Percentiles rank a stretch among this genome's conserved stretches.
phyloP scores from a whole-genome alignment of 2,113 vertebrate species.

The Empidonax alnorum region DNA sequence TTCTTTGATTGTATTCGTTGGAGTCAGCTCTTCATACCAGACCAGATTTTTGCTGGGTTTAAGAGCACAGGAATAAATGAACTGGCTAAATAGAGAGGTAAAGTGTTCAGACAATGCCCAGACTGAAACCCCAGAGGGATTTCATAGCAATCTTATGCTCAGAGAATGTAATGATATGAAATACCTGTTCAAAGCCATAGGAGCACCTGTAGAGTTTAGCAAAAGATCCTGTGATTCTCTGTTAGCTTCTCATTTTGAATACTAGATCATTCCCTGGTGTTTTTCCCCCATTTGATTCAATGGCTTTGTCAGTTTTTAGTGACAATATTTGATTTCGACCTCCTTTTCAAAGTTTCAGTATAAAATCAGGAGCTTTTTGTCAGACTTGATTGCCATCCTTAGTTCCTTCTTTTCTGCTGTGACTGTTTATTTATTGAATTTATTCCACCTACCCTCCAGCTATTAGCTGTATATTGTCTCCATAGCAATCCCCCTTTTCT shows the following conservation, averaged over 20 bases:
- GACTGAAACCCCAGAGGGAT: not conserved
- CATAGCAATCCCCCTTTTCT: conserved; percentile 60
- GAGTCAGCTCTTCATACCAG: not conserved
- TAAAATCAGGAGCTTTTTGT: conserved; percentile 53
- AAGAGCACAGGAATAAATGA: not conserved
- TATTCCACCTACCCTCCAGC: conserved; percentile 59
- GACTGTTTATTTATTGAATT: conserved; percentile 59
- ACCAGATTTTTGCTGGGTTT: not conserved
- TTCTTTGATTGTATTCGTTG: conserved; percentile 4
- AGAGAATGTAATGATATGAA: conserved; percentile 11
- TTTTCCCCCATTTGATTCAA: not conserved
- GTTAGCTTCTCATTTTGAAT: not conserved
- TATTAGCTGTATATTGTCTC: conserved; percentile 61
- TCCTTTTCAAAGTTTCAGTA: conserved; percentile 9
- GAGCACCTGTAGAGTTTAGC: not conserved
- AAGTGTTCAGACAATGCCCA: not conserved
- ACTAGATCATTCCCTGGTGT: not conserved
- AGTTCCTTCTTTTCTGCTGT: not conserved
- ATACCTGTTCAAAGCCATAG: not conserved
- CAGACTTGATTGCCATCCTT: conserved; percentile 18
- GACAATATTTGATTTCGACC: conserved; percentile 14
- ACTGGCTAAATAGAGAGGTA: not conserved
- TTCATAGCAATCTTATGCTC: not conserved
- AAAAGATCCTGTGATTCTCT: not conserved
- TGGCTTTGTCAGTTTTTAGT: not conserved